These are phyloP conservation scores for Orbicella faveolata DNA, from an alignment of 64 coral and sea anemone species.

Conservation along the genomic window DNA sequence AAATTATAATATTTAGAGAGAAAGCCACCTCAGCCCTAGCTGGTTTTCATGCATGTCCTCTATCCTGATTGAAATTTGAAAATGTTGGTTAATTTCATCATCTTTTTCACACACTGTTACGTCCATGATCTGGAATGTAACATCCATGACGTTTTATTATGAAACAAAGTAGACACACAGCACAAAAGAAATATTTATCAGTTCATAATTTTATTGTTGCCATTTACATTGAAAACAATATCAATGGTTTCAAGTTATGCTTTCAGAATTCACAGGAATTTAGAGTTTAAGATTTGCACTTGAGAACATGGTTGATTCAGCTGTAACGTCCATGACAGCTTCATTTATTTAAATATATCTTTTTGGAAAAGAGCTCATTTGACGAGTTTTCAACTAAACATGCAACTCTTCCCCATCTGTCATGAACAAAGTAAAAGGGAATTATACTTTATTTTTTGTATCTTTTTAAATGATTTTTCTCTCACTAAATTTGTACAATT, in stretches of 20 bases:
- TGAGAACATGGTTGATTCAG: background rate
- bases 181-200: constrained; percentile 22
- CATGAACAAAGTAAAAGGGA: constrained; percentile 4
- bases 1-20: too few relatives aligned
- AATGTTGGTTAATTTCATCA: background rate
- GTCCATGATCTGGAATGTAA: constrained; percentile 4
- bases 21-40: too few relatives aligned
- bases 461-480: background rate
- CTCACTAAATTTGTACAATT: background rate
- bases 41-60: too few relatives aligned
- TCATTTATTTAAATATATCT: constrained; percentile 5
- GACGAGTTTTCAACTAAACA: background rate
- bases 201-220: background rate
- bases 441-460: background rate
- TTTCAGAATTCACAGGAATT: constrained; percentile 21
- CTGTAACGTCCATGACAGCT: constrained; percentile 30
- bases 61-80: too few relatives aligned
- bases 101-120: constrained; percentile 24
- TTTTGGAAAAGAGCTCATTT: background rate
- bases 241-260: background rate
- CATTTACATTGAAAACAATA: background rate
- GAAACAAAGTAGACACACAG: background rate
- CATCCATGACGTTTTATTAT: constrained; percentile 20
- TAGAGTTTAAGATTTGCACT: background rate
- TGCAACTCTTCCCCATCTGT: background rate